Evolutionary conservation across 2,888 invertebrate species (phyloP).

Genomic region (Griposia aprilina): DNA sequence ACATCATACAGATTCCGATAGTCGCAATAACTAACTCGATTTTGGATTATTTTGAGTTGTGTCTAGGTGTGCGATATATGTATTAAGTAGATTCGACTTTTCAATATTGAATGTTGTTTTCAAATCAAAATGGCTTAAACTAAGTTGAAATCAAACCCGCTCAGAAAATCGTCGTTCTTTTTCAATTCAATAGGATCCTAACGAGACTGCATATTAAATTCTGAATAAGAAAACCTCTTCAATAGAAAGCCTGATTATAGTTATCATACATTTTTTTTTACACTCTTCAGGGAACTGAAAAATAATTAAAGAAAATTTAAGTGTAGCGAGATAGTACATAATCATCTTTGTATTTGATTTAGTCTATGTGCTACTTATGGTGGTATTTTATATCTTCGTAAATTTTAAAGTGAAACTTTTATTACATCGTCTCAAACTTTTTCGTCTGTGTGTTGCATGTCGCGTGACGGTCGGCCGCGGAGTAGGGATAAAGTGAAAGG

Average conservation of each 20-base stretch:
- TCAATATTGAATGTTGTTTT: neutral
- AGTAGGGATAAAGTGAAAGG: too few relatives aligned
- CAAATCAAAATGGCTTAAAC: neutral
- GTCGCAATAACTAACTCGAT: too few relatives aligned
- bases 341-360: neutral
- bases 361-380: neutral
- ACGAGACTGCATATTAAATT: conserved; percentile 25
- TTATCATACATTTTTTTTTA: neutral
- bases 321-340: neutral
- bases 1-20: too few relatives aligned
- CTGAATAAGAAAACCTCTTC: conserved; percentile 20
- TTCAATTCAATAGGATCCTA: conserved; percentile 25
- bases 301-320: neutral
- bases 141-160: conserved; percentile 7
- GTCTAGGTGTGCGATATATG: too few relatives aligned
- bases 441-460: too few relatives aligned
- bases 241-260: conserved; percentile 28
- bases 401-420: too few relatives aligned
- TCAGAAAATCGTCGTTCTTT: conserved; percentile 8
- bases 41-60: too few relatives aligned
- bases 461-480: too few relatives aligned
- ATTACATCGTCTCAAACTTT: too few relatives aligned
- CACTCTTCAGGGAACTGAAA: neutral
- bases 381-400: too few relatives aligned
- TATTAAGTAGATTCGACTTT: neutral